Evolutionary conservation across 2,888 invertebrate genomes (phyloP).

Genomic region (Oeneis ivallda): DNA sequence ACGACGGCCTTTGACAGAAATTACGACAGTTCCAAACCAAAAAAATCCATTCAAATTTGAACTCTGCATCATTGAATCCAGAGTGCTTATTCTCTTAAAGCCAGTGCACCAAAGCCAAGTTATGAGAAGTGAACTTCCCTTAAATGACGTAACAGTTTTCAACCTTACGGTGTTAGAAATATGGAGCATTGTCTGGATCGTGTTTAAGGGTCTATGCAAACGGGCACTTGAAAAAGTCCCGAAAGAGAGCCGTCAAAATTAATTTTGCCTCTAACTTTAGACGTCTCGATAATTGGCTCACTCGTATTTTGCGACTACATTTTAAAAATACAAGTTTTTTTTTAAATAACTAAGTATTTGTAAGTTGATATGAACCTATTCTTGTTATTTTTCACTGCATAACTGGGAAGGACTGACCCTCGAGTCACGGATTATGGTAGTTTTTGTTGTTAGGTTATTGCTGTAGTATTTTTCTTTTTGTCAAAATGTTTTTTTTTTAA

Average conservation of each 20-base stretch:
- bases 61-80: constrained; percentile 20
- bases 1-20: constrained; percentile 50
- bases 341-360: too few relatives aligned
- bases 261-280: background rate
- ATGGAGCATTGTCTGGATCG: constrained; percentile 16
- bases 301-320: too few relatives aligned
- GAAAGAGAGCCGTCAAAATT: background rate
- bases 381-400: too few relatives aligned
- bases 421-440: too few relatives aligned
- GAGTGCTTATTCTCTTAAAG: background rate
- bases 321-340: too few relatives aligned
- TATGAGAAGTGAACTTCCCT: constrained; percentile 22
- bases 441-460: too few relatives aligned
- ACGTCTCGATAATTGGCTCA: too few relatives aligned
- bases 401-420: too few relatives aligned
- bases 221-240: background rate
- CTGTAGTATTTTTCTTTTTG: too few relatives aligned
- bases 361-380: too few relatives aligned
- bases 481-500: too few relatives aligned
- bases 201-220: background rate
- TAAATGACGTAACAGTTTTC: constrained; percentile 18
- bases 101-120: constrained; percentile 7
- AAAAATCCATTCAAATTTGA: constrained; percentile 4
- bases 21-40: constrained; percentile 38
- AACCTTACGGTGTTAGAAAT: constrained; percentile 21